phyloP scores from a whole-genome alignment of 2,113 vertebrate species.

The Ciconia maguari region DNA sequence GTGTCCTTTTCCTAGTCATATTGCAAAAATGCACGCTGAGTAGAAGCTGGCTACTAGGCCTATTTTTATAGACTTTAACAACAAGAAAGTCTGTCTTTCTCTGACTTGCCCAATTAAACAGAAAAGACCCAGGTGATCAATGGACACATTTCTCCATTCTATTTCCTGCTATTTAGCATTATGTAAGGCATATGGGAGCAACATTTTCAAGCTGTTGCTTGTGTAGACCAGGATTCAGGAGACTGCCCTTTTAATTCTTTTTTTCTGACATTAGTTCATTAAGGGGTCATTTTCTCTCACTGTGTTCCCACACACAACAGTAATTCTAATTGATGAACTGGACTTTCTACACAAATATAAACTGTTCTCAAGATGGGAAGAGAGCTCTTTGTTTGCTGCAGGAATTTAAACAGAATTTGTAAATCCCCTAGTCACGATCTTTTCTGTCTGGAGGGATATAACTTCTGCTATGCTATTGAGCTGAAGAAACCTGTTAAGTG shows the following conservation, averaged over 20 bases:
- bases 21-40: neutral
- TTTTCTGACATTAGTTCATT: neutral
- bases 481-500: neutral
- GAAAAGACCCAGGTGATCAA: neutral
- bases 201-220: neutral
- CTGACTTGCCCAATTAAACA: neutral
- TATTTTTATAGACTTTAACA: neutral
- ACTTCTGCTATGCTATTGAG: neutral
- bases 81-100: neutral
- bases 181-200: neutral
- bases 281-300: neutral
- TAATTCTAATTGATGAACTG: neutral
- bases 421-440: neutral
- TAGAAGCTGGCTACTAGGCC: neutral
- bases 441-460: neutral
- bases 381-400: neutral
- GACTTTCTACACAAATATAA: neutral
- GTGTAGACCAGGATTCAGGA: neutral
- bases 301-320: neutral
- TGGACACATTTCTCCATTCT: neutral
- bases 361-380: neutral
- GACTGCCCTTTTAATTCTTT: neutral
- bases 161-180: neutral
- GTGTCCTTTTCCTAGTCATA: neutral
- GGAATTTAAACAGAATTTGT: neutral